Base-by-base conservation (phyloP, 2,888 invertebrate genomes). In the Theodoxus fluviatilis region DNA sequence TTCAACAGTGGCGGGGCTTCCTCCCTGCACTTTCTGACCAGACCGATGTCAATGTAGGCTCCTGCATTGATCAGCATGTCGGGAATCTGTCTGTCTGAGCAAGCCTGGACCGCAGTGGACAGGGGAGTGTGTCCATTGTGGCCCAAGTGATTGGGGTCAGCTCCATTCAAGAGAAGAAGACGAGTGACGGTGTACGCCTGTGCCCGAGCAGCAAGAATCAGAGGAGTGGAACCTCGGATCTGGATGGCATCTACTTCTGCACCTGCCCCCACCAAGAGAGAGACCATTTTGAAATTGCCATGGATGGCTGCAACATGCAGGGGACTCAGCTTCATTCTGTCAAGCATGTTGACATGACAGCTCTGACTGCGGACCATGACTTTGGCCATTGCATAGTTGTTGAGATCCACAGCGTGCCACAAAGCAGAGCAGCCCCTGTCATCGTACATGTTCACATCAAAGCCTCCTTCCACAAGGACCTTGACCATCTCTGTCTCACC, bases 221-320 rank as follows among this genome's bases (percentile, higher is more conserved):
- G 75, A 3, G 82, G 73, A 2, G 81, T 81, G 66, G 81, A 81
- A 0, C 82, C 82, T 38, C 81, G 76, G 18, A 81, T 70, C 72
- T 81, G 81, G 0, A 78, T 72, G 18, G 73, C 75, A 69, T 82
- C 82, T 3, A 82, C 76, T 55, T 75, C 69, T 3, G 82, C 81
- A 6, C 80, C 81, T 37, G 78, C 74, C 7, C 78, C 74, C 3
- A 81, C 75, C 25, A 81, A 73, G 43, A 79, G 71, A 18, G 81
- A 78, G 31, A 76, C 76, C 47, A 81, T 77, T 69, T 75, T 77
- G 2, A 75, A 75, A 73, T 80, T 79, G 9, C 78, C 80, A 70
- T 79, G 80, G 74, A 81, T 79, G 0, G 81, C 78, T 6, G 82
- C 79, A 31, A 82, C 79, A 69, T 82, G 82, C 18, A 82, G 73